Evolutionary conservation across 2,113 vertebrate genomes (phyloP), one percentile per base, ranked within the genome.

Genomic region (Callospermophilus lateralis): DNA sequence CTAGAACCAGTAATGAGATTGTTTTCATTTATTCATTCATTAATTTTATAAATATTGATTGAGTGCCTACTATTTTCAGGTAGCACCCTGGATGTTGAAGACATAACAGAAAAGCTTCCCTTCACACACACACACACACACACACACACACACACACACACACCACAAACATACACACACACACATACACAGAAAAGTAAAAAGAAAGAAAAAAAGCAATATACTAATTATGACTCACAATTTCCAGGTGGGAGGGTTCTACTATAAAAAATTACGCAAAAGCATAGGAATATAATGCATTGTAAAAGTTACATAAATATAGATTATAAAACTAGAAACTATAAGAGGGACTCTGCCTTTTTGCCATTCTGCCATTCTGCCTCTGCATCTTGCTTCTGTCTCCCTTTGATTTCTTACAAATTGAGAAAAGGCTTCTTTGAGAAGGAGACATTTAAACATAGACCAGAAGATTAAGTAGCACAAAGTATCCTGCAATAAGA

Each of bases 391-490:
- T 45, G 45, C 45, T 45, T 45, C 45, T 45, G 45, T 45, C 45
- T 45, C 8, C 45, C 45, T 45, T 45, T 45, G 45, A 1, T 45
- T 45, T 45, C 8, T 45, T 45, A 9, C 45, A 45, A 45, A 45
- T 34, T 85, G 28, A 86, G n/a, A 30, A 6, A 90, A 77, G 0
- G 5, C 19, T 10, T 90, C 90, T 93, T 61, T 92, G 70, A 28
- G 84, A 77, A 89, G 37, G 8, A 91, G n/a, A 73, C 51, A 81
- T 81, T 90, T 74, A 91, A 94, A 28, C 22, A 73, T 22, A 86
- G 51, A 72, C 51, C 17, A 51, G 58, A 58, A 89, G 81, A 48
- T 42, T 70, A 30, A 74, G 5, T 34, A 51, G 30, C 67, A 39
- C 22, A 79, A 95, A n/a, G 6, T 20, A 86, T 34, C 73, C 0